Base-by-base conservation (phyloP, 2,797 vertebrate genomes). In the Danio aesculapii region DNA sequence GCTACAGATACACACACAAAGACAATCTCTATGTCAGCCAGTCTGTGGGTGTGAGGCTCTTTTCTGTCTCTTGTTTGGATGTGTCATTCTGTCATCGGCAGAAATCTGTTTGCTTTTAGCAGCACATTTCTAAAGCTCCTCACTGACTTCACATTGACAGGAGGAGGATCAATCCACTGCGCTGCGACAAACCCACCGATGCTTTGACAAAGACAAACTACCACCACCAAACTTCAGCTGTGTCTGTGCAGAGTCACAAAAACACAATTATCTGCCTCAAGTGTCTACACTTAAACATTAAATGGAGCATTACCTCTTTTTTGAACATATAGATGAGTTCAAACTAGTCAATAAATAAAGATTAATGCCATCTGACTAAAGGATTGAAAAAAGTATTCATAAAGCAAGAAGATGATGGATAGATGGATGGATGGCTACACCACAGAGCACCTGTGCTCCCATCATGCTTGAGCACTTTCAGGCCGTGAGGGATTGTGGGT, bases 401-500 rank as follows among this genome's bases (percentile, higher is more conserved):
- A 11, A n/a, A n/a, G 7, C 19, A 43, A 14, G 2, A 61, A 50
- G 11, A 5, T 21, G 5, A 10, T 30, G 17, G n/a, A 47, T 67
- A 44, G 44, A 44, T 80, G 47, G 12, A 79, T 30, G 64, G 72
- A 75, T 81, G 53, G 62, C 49, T 75, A 4, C 9, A 75, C 21
- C 50, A n/a, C 16, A 14, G 16, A 62, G 53, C 73, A 76, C 64
- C 57, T 81, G 71, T 68, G 72, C 55, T 17, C 49, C 30, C 44
- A 78, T 81, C 80, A 70, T 75, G 63, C 64, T 81, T 76, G 64
- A 81, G 57, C 64, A 69, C 72, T 69, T 49, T 50, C 19, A 70
- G 44, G 64, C 55, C n/a, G 11, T 63, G 14, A 69, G 58, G 55
- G 55, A 74, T 75, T 81, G 63, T 41, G 46, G 44, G 46, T 67